phyloP scores from a whole-genome alignment of 2,888 invertebrate species.

The Drosophila barbarae region DNA sequence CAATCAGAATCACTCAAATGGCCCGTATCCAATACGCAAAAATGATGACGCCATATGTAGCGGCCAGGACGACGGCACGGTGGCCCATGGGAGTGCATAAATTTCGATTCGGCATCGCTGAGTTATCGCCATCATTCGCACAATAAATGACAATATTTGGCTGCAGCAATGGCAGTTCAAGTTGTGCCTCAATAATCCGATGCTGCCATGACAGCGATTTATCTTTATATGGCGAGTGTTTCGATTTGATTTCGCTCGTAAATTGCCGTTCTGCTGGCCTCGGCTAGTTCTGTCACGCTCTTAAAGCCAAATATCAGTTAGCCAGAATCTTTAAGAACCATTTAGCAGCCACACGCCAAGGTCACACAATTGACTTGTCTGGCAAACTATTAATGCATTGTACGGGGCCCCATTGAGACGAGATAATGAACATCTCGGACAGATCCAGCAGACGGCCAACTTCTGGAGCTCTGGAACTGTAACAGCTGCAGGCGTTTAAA shows the following conservation, averaged over 20 bases:
- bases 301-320: conserved; percentile 28
- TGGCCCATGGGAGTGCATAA: conserved; percentile 52
- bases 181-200: conserved; percentile 50
- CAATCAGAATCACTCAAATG: conserved; percentile 61
- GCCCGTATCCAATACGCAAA: conserved; percentile 50
- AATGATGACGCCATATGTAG: conserved; percentile 50
- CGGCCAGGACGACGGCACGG: background rate
- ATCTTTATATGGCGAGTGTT: conserved; percentile 56
- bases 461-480: conserved; percentile 54
- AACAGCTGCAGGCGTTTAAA: conserved; percentile 70
- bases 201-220: conserved; percentile 51
- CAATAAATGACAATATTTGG: conserved; percentile 62
- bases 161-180: conserved; percentile 44
- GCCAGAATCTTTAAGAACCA: conserved; percentile 16
- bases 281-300: conserved; percentile 16
- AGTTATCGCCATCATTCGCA: conserved; percentile 46
- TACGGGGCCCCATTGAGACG: conserved; percentile 61
- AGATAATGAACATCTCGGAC: conserved; percentile 60
- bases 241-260: conserved; percentile 60
- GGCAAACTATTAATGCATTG: conserved; percentile 52
- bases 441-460: conserved; percentile 44
- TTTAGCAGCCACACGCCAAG: conserved; percentile 42
- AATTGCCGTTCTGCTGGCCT: conserved; percentile 34
- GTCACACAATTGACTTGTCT: conserved; percentile 54
- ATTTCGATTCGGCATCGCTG: conserved; percentile 42